These are phyloP conservation scores for Coregonus suidteri DNA, from an alignment of 2,797 vertebrate species.

Conservation along the genomic window DNA sequence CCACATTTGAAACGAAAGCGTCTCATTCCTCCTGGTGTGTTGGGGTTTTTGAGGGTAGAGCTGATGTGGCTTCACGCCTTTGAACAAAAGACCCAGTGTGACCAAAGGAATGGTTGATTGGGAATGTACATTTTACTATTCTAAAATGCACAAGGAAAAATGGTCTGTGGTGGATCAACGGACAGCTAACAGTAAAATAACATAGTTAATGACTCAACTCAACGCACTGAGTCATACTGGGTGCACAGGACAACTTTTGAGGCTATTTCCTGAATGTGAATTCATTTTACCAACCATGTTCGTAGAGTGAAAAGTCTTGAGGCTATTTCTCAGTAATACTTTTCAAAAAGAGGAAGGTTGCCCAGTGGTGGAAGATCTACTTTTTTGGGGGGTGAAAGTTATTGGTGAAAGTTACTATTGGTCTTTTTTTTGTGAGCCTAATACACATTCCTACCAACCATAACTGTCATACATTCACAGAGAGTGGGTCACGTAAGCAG, in stretches of 20 bases:
- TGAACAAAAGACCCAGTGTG: conserved; percentile 47
- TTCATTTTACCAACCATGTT: not conserved
- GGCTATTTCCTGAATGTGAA: not conserved
- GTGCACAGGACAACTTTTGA: not conserved
- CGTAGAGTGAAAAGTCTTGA: not conserved
- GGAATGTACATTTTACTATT: conserved; percentile 40
- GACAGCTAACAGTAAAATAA: not conserved
- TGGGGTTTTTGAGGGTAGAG: not conserved
- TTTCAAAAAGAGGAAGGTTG: not conserved
- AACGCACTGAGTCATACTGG: not conserved
- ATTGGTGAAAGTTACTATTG: too few relatives aligned
- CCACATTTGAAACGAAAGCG: conserved; percentile 63
- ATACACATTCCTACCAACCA: not conserved
- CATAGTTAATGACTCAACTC: not conserved
- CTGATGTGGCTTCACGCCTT: conserved; percentile 33
- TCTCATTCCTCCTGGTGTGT: conserved; percentile 48
- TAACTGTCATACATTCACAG: too few relatives aligned
- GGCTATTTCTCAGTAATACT: not conserved
- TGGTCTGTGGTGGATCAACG: conserved; percentile 17
- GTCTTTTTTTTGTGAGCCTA: too few relatives aligned
- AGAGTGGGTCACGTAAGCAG: too few relatives aligned
- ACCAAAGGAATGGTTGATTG: conserved; percentile 54
- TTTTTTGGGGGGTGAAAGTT: too few relatives aligned
- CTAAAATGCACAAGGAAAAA: conserved; percentile 42
- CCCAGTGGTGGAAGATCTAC: too few relatives aligned